Base-by-base conservation (phyloP, 2,888 invertebrate genomes). In the Quadroppia sp. region DNA sequence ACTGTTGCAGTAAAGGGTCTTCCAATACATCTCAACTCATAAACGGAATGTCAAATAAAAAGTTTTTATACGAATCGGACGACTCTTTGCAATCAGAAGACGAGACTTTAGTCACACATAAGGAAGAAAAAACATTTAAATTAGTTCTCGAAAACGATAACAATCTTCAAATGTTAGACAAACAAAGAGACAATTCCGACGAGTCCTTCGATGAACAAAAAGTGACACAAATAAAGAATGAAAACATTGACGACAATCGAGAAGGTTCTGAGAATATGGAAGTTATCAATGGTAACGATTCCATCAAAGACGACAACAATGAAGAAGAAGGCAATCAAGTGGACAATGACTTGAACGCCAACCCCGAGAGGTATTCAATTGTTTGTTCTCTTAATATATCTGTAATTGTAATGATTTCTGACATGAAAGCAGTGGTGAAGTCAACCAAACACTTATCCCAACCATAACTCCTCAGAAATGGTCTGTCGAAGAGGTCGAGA, bases 401-500 rank as follows among this genome's bases (percentile, higher is more conserved):
- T 59, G 20, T 15, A n/a, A 28, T n/a, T n/a, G n/a, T n/a, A n/a
- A n/a, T n/a, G n/a, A n/a, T n/a, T n/a, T n/a, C n/a, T n/a, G n/a
- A n/a, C n/a, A n/a, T n/a, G n/a, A n/a, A n/a, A n/a, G n/a, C n/a
- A n/a, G n/a, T n/a, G n/a, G n/a, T n/a, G n/a, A n/a, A n/a, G n/a
- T n/a, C n/a, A n/a, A n/a, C n/a, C n/a, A n/a, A n/a, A n/a, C n/a
- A n/a, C n/a, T n/a, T n/a, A n/a, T n/a, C n/a, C n/a, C n/a, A n/a
- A n/a, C 36, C 3, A 20, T 36, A 1, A 36, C 20, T 36, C 64
- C 64, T 6, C 64, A 64, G 32, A 64, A 64, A 30, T 71, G 71
- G 71, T n/a, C 71, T 17, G 53, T 56, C 23, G 71, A 48, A 30
- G 53, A 71, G 6, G 71, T 71, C 6, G 71, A 50, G 13, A 32